Conservation (phyloP, 2,113 vertebrate genomes). For the Aphyosemion australe region DNA sequence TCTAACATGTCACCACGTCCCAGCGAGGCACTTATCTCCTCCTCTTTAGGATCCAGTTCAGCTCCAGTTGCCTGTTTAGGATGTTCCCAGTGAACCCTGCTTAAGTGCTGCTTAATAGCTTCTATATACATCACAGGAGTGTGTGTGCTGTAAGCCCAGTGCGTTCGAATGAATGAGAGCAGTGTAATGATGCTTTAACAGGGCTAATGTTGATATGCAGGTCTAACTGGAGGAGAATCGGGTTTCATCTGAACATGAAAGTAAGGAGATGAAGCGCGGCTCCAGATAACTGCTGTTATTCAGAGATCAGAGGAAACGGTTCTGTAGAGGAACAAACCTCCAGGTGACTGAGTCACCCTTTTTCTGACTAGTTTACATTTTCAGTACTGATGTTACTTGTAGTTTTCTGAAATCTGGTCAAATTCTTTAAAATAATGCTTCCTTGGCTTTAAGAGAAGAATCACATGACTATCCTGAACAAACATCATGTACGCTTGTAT, state of each 20-base stretch:
- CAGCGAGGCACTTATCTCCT: constrained; percentile 7
- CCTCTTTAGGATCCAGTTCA: constrained; percentile 19
- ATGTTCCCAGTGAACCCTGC: constrained; percentile 28
- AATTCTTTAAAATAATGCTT: too few relatives aligned
- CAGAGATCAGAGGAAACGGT: not conserved
- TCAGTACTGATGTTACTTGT: too few relatives aligned
- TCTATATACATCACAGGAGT: constrained; percentile 13
- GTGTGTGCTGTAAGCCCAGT: constrained; percentile 36
- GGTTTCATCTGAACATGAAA: constrained; percentile 20
- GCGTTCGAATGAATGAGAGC: constrained; percentile 35
- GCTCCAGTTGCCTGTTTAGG: constrained; percentile 35
- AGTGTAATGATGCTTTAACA: constrained; percentile 32
- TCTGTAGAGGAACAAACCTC: not conserved
- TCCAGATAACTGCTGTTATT: not conserved
- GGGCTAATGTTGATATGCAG: constrained; percentile 31
- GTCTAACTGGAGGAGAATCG: constrained; percentile 34
- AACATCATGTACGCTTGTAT: too few relatives aligned
- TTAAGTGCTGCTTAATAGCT: constrained; percentile 60
- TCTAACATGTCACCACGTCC: not conserved
- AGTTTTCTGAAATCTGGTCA: too few relatives aligned
- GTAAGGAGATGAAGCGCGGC: not conserved
- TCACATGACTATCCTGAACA: too few relatives aligned
- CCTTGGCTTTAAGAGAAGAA: too few relatives aligned
- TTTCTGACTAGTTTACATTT: too few relatives aligned
- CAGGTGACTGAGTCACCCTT: too few relatives aligned